Base-by-base conservation (phyloP, 1,140 invertebrate genomes). In the Pristionchus pacificus region DNA sequence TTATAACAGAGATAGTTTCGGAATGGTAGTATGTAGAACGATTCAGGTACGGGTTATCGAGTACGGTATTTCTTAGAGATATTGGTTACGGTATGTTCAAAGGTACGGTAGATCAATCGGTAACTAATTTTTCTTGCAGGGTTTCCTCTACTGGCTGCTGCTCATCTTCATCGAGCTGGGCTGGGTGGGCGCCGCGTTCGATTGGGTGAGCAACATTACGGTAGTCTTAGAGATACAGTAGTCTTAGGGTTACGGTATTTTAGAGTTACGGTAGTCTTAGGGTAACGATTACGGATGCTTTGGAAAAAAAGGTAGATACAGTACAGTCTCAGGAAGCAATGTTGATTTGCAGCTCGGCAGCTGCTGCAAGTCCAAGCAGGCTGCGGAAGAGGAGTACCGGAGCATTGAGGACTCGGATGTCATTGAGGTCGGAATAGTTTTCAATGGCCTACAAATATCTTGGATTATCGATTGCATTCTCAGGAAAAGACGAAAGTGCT, bases 131-230 rank as follows among this genome's bases (percentile, higher is more conserved):
- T 19, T 10, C 2, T 61, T 79, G 38, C 66, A 80, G 70, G 78
- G 78, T 57, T 78, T 80, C 67, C n/a, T 80, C 60, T 80, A 77
- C 31, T 80, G 78, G 78, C 57, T 75, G 65, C 29, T 69, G 28
- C 74, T 72, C 2, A 69, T 78, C 31, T 65, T 66, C 19, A 64
- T 79, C 33, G 78, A 79, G 66, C 66, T 70, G 30, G 70, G 67
- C 28, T 71, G 62, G 33, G 68, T 79, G 24, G 15, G 27, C 6
- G 65, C 60, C 3, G 1, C 68, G 1, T 49, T 71, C 49, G 19
- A 19, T 0, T 14, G 58, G 61, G 38, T 71, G 0, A 65, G 19
- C 55, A 65, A 32, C 6, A 19, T 65, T n/a, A n/a, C n/a, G n/a
- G n/a, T n/a, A n/a, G 13, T 31, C 10, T 13, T 13, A 30, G 10